Evolutionary conservation across 2,888 invertebrate genomes (phyloP), one percentile per base, ranked within the genome.

Genomic region (Dolichopus griseipennis): DNA sequence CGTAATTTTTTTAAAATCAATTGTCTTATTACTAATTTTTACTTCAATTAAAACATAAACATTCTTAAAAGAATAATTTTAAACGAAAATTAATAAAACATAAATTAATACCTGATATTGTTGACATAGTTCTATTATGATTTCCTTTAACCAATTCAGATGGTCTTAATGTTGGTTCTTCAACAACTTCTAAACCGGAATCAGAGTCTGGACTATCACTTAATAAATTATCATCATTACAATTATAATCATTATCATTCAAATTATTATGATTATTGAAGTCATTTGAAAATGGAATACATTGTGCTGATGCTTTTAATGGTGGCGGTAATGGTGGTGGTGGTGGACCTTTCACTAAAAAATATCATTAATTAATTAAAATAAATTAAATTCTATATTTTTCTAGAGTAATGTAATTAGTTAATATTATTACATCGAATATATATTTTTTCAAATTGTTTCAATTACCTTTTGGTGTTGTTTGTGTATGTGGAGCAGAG

Each of bases 241-340:
- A 10, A 37, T 10, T 12, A 37, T 12, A 37, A 37, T 37, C 37
- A 18, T 52, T 52, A n/a, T 7, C 71, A 68, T 72, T 73, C 9
- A 68, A 65, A 65, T 74, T 73, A 34, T 70, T 71, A 37, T 69
- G 70, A 64, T 69, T 69, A 61, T 62, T 69, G 12, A 71, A 73
- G 7, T 68, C 64, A n/a, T 69, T 70, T 9, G 63, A 41, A 37
- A 10, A 34, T 8, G 5, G 2, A 37, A 70, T 70, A 15, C 72
- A 74, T 4, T 75, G 73, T 6, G 72, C 67, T 0, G 83, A 81
- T 0, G 82, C 82, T 6, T 83, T 84, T 1, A 85, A 79, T 0
- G 85, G 84, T 0, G 85, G 86, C 0, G 88, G 88, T 20, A 90
- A 87, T 0, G 90, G 90, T 0, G 90, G 90, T 0, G 90, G 90